Evolutionary conservation across 1,140 invertebrate genomes (phyloP), one percentile per base, ranked within the genome.

Genomic region (Ooceraea biroi): DNA sequence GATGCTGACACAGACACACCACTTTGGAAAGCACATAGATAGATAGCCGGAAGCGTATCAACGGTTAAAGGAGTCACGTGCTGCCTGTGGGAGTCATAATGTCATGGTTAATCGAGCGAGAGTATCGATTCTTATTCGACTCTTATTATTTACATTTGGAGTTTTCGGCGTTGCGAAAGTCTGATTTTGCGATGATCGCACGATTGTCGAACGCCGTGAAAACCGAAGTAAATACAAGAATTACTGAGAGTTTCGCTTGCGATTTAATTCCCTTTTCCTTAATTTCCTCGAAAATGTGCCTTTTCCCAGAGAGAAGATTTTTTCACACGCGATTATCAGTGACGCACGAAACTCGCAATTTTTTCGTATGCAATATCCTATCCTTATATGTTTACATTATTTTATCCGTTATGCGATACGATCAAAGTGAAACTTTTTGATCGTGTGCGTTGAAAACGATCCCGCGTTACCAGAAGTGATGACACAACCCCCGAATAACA

Each of bases 191-290:
- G 44, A 55, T 41, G 27, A 8, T 11, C 46, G 17, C 44, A 41
- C 36, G 30, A 10, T 14, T 36, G 36, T 27, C 17, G 25, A 25
- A 36, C 36, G 36, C 36, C 7, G 36, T 7, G 36, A 10, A 73
- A 44, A 65, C 22, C 36, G 17, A 14, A 68, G 30, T 27, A 44
- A 12, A 78, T 30, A 63, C 68, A 78, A 78, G 50, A 36, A 36
- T 78, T 52, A 17, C 14, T 63, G 19, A 77, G 11, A n/a, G n/a
- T 68, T 65, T 77, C 17, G 19, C 50, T 77, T 78, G 36, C 36
- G 36, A 11, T 52, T 8, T 12, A 3, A 68, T 63, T 50, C 4
- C 10, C 2, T 27, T 10, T 41, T n/a, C 22, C 12, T 66, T 36
- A 8, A 50, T 50, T 17, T 41, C 19, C 19, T 11, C 12, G 11